phyloP scores from a whole-genome alignment of 2,888 invertebrate species.

The Eristalis pertinax region DNA sequence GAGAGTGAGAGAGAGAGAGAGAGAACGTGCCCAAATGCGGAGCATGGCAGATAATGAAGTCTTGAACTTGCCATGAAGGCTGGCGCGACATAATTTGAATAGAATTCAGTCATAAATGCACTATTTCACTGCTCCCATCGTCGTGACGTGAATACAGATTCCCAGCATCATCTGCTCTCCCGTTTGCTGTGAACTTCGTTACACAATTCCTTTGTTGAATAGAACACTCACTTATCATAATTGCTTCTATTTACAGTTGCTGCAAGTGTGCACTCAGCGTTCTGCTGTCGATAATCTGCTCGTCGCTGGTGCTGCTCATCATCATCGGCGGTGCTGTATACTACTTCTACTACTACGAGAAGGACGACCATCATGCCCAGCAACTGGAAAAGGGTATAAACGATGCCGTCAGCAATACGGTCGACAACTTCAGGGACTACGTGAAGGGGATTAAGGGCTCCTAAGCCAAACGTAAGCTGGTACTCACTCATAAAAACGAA shows the following conservation, averaged over 20 bases:
- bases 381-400: slow-evolving; percentile 32
- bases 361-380: slow-evolving; percentile 15
- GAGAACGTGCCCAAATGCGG: background rate
- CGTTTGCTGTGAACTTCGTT: no score
- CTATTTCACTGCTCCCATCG: no score
- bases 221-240: background rate
- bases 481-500: no score
- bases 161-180: background rate
- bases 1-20: no score
- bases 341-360: slow-evolving; percentile 62
- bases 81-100: no score
- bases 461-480: slow-evolving; percentile 47
- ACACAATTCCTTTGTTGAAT: background rate
- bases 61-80: no score
- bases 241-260: slow-evolving; percentile 36
- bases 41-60: background rate
- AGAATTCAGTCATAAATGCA: no score
- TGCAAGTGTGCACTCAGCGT: slow-evolving; percentile 63
- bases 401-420: slow-evolving; percentile 40
- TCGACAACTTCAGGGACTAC: slow-evolving; percentile 30
- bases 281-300: slow-evolving; percentile 54
- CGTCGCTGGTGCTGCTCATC: slow-evolving; percentile 47
- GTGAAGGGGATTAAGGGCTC: slow-evolving; percentile 35
- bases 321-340: slow-evolving; percentile 45
- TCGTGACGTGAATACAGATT: background rate